Base-by-base conservation (phyloP, 2,888 invertebrate genomes). In the Melanargia galathea region DNA sequence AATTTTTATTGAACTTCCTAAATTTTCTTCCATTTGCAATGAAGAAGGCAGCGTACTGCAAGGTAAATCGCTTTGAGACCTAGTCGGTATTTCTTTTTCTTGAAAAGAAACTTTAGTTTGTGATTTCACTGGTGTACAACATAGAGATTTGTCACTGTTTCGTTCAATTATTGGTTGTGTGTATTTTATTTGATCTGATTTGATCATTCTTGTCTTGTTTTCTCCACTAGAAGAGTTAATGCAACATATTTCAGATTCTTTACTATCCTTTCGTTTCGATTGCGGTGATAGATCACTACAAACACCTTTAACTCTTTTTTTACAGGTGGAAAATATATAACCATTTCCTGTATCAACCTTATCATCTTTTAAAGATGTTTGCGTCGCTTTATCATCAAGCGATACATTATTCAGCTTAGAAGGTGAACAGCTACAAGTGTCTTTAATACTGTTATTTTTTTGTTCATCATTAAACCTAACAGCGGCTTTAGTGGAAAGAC, bases 51-150 rank as follows among this genome's bases (percentile, higher is more conserved):
- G 13, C 8, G 8, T 30, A 30, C 30, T 49, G 2, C 26, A 30
- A 16, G 30, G 26, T 6, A 16, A 16, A n/a, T 30, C 16, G 16
- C 30, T 30, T 49, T 49, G 10, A 49, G 16, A 30, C 30, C 16
- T 7, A 16, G 54, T 54, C 35, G 38, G 54, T 8, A 38, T n/a
- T 8, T 20, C 22, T 54, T 38, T 38, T 1, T 54, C 54, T 38
- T 35, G n/a, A 54, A 54, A 38, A 22, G 54, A 38, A 38, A 54
- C 54, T 38, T 54, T 54, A 22, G 7, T 38, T 54, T 22, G 54
- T n/a, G 16, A 8, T 54, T 22, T 54, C 6, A 22, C 13, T 20
- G 18, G 8, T 16, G 8, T 26, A 49, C 11, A 5, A 22, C 8
- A n/a, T 5, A n/a, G 5, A 26, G 16, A 30, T 10, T 26, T 49